Evolutionary conservation across 2,888 invertebrate species (phyloP), one percentile per base, ranked within the genome.

Genomic region (Noctuana brunneofusca): DNA sequence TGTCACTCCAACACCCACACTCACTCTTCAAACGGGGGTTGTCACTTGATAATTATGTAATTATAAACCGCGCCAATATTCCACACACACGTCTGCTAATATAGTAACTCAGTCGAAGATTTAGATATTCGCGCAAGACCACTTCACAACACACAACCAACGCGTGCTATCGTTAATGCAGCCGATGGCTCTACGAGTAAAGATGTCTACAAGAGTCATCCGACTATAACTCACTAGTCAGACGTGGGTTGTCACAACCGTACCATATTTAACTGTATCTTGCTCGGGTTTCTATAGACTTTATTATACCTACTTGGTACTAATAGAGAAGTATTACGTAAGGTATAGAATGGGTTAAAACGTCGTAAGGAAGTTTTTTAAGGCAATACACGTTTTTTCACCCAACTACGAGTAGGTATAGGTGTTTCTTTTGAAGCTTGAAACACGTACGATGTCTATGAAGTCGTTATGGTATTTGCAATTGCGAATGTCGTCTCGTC

Each of bases 21-120:
- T 52, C 41, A 4, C 27, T n/a, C 27, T 35, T n/a, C 35, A n/a
- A 49, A 35, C 20, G 59, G 59, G 59, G 59, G 32, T 43, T 59
- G 59, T 43, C 59, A 53, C 59, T 53, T 18, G 55, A 8, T 18
- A 9, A 27, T 52, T 52, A 52, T 52, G 30, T 52, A 12, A 52
- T 52, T 52, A 18, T 32, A 27, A 20, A 2, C 46, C 18, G 12
- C 20, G n/a, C 20, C 12, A 20, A 14, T n/a, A 46, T 46, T 46
- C 8, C 14, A 43, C 16, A 18, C 43, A 43, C 43, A 35, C n/a
- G n/a, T 27, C 27, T 8, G 8, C 27, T 27, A 5, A 8, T 27
- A 27, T 12, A 16, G 16, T 18, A 6, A 43, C 43, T 43, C 35
- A 35, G n/a, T 43, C 43, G n/a, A 43, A 1, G 18, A 43, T 43